Base-by-base conservation (phyloP, 2,888 invertebrate genomes). In the Limnephilus marmoratus region DNA sequence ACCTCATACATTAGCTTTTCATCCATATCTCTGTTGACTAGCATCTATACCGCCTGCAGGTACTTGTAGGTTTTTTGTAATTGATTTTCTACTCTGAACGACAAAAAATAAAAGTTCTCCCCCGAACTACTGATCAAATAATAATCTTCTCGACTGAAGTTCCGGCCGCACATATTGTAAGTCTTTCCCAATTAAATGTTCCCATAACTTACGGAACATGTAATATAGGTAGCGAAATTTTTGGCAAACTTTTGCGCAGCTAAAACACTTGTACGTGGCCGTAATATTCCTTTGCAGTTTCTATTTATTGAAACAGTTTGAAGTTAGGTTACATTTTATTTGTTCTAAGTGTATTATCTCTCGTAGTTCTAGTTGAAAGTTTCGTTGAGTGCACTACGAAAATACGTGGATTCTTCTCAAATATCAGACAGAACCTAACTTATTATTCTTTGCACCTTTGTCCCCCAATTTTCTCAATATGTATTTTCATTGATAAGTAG, bases 221-320 rank as follows among this genome's bases (percentile, higher is more conserved):
- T 91, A 15, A 49, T 49, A 3, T 49, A 68, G 68, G 68, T 68
- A 37, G 37, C 90, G 41, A 91, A 91, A 90, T 90, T 91, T 91
- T 91, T 91, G 86, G 80, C 37, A n/a, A 85, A 83, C 90, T 90
- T 83, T 68, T 68, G 90, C 80, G 31, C 90, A 53, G 68, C 86
- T 86, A 86, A 86, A 91, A 37, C 29, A 53, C 85, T 68, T 80
- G 85, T 85, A 91, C 90, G 90, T 91, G 90, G 68, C 80, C 80
- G 49, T 85, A 45, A 41, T 85, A 45, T 37, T 83, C 90, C 90
- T 49, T 45, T 83, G 85, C 90, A 90, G 92, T 92, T 92, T 82
- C 53, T 92, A 90, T 92, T 92, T 92, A 92, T 92, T 82, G 92
- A 92, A 92, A 92, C 90, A 87, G 90, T 92, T 92, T 81, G 86